Base-by-base conservation (phyloP, 2,888 invertebrate species). In the Xylophagus ater region DNA sequence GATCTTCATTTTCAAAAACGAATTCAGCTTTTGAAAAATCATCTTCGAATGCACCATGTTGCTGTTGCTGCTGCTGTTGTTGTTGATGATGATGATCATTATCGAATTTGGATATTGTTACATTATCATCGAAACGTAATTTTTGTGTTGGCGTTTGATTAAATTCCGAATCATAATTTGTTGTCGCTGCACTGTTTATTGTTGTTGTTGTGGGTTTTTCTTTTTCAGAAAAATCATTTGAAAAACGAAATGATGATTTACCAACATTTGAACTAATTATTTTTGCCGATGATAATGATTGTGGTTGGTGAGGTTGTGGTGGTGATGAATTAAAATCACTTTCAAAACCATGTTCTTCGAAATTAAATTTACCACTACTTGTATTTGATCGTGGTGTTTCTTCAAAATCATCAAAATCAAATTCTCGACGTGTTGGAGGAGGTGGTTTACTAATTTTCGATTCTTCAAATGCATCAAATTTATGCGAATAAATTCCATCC, bases 51-150 rank as follows among this genome's bases (percentile, higher is more conserved):
- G 42, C 46, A 18, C 36, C 41, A 37, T 38, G 33, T 32, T 45
- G 42, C 14, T 20, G 4, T 30, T 24, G 24, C n/a, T 20, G 10
- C 13, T 23, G 17, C 7, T 47, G 47, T 26, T 48, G 45, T 30
- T 24, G 24, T 18, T 20, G 10, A 12, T 23, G 17, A 4, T 47
- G 47, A 24, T 48, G 45, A 49, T 61, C 61, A 40, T 49, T 50
- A 44, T 62, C 60, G 25, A 65, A 65, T 42, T 65, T 63, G 4
- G 65, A 65, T 3, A 65, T 54, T 31, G 77, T 72, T 50, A 82
- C 82, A 57, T 81, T 81, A 56, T 82, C 81, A 54, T 81, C 81
- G 57, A 81, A 81, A 50, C 73, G 65, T 23, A 65, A 44, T 41
- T 64, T 65, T 35, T 62, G 64, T 2, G 57, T 58, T 17, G 46